Percentiles rank a stretch among this genome's conserved stretches.
phyloP scores from a whole-genome alignment of 2,888 invertebrate genomes.

The Chymomyza caudatula region DNA sequence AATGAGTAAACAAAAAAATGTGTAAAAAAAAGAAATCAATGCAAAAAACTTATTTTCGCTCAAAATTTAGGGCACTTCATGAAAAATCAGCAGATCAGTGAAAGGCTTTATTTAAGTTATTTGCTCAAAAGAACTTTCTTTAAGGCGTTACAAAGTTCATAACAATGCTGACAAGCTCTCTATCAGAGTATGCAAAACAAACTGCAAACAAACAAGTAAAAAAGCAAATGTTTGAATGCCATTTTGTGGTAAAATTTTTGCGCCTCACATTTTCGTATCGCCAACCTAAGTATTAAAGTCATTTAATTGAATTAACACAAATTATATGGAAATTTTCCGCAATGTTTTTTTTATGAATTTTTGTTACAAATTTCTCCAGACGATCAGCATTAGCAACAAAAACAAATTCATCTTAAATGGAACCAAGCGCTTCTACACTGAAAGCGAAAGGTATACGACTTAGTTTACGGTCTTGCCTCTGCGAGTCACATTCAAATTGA shows the following conservation, averaged over 20 bases:
- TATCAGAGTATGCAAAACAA: not conserved
- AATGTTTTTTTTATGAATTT: constrained; percentile 15
- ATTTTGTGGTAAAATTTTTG: not conserved
- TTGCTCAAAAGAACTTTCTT: too few species aligned
- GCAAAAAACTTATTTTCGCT: too few species aligned
- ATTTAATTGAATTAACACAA: not conserved
- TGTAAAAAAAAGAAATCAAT: too few species aligned
- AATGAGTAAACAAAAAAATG: too few species aligned
- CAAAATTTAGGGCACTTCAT: too few species aligned
- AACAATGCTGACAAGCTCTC: not conserved
- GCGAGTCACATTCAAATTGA: constrained; percentile 49
- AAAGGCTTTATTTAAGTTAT: too few species aligned
- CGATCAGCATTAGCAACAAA: constrained; percentile 61
- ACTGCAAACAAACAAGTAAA: not conserved
- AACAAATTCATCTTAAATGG: constrained; percentile 15
- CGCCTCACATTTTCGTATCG: not conserved
- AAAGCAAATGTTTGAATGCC: not conserved
- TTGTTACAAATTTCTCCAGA: constrained; percentile 49
- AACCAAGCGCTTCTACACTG: constrained; percentile 41
- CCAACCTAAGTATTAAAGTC: not conserved
- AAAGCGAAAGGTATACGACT: constrained; percentile 58
- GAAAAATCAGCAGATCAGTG: too few species aligned
- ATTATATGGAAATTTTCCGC: not conserved
- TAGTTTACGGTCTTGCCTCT: constrained; percentile 9
- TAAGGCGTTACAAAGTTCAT: not conserved